Conservation (phyloP, 2,888 invertebrate species). For the Dryomyza anilis region DNA sequence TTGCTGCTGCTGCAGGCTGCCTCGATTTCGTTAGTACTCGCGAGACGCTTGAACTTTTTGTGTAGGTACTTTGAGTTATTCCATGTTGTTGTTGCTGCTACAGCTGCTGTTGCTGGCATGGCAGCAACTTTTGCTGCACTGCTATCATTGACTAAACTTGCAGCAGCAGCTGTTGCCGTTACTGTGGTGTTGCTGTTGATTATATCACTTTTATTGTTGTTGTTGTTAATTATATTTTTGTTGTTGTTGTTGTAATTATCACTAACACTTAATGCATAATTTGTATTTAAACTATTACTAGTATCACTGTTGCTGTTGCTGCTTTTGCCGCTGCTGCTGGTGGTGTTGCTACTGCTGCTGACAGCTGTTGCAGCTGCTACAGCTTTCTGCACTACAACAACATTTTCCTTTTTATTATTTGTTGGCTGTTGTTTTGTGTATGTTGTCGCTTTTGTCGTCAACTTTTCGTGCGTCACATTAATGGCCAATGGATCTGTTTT, state of each 20-base stretch:
- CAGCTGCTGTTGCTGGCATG: constrained; percentile 10
- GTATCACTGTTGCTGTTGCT: constrained; percentile 48
- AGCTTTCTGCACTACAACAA: no score
- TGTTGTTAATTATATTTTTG: constrained; percentile 36
- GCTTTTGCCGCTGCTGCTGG: constrained; percentile 37
- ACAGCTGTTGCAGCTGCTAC: constrained; percentile 32
- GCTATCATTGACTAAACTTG: no score
- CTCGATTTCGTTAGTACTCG: constrained; percentile 58
- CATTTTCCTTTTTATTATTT: constrained; percentile 24
- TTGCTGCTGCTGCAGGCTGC: constrained; percentile 28
- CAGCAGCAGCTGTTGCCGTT: constrained; percentile 34
- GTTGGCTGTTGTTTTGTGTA: constrained; percentile 12
- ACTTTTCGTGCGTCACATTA: not conserved
- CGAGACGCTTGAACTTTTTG: constrained; percentile 92
- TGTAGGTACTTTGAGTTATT: constrained; percentile 82
- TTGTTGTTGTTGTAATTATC: constrained; percentile 31
- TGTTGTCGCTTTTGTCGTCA: not conserved
- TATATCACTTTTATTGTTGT: constrained; percentile 23
- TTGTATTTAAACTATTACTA: constrained; percentile 52
- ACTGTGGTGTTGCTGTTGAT: constrained; percentile 20
- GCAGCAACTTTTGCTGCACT: no score
- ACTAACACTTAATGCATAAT: constrained; percentile 47
- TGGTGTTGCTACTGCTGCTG: constrained; percentile 22
- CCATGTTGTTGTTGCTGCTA: constrained; percentile 41
- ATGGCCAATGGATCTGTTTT: constrained; percentile 33